These are phyloP conservation scores for Pteronura brasiliensis DNA, from an alignment of 2,113 vertebrate genomes.

Conservation along the genomic window DNA sequence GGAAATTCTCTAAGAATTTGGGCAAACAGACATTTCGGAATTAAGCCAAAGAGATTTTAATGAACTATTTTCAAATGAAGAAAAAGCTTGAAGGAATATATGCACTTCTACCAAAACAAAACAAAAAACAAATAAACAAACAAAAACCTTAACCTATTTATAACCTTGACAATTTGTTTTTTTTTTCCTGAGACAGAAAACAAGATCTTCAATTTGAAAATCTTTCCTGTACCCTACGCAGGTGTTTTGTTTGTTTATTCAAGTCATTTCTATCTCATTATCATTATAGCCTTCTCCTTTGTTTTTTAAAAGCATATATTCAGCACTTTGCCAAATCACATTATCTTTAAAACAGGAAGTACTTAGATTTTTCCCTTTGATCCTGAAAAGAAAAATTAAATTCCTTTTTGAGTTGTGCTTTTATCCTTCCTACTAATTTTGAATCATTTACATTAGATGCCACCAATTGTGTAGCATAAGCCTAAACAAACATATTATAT, in stretches of 20 bases:
- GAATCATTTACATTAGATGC: background rate
- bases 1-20: slow-evolving; percentile 61
- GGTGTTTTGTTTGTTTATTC: background rate
- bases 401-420: background rate
- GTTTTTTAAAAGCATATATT: background rate
- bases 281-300: background rate
- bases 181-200: background rate
- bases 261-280: background rate
- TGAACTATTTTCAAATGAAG: slow-evolving; percentile 63
- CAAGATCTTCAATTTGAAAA: background rate
- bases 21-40: slow-evolving; percentile 46
- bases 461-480: background rate
- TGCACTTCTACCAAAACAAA: background rate
- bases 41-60: slow-evolving; percentile 66
- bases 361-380: background rate
- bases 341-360: background rate
- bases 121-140: background rate
- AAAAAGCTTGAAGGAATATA: slow-evolving; percentile 51
- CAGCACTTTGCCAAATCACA: background rate
- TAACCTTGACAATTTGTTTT: background rate
- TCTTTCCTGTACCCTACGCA: background rate
- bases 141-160: background rate
- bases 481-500: background rate
- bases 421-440: background rate
- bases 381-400: background rate